Evolutionary conservation across 2,888 invertebrate genomes (phyloP).

Genomic region (Morpho helenor): DNA sequence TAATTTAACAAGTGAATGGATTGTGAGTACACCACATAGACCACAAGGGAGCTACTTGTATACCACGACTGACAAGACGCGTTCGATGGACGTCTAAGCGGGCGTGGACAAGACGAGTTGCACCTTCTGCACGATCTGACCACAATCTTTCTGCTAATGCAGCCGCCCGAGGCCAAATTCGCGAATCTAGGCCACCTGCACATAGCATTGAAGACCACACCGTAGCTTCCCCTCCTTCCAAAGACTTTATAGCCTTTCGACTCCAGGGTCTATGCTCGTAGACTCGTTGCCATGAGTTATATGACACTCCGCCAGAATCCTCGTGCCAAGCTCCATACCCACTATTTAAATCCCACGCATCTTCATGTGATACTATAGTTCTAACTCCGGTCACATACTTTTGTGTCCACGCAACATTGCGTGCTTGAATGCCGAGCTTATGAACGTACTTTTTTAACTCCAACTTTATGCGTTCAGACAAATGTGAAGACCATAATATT

Average conservation of each 20-base stretch:
- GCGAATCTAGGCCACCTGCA: constrained; percentile 82
- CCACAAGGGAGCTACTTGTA: constrained; percentile 83
- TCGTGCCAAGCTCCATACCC: constrained; percentile 89
- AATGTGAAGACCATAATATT: constrained; percentile 49
- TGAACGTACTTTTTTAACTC: constrained; percentile 43
- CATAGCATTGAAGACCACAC: constrained; percentile 89
- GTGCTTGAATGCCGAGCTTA: constrained; percentile 69
- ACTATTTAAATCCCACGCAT: constrained; percentile 91
- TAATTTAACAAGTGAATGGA: constrained; percentile 75
- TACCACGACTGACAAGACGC: constrained; percentile 78
- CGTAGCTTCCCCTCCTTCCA: constrained; percentile 87
- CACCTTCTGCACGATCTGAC: constrained; percentile 78
- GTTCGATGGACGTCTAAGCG: constrained; percentile 82
- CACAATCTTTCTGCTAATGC: constrained; percentile 89
- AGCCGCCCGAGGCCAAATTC: constrained; percentile 89
- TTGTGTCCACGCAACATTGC: constrained; percentile 82
- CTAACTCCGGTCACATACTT: constrained; percentile 76
- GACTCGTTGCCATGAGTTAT: constrained; percentile 90
- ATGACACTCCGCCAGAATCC: constrained; percentile 87
- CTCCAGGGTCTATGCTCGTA: constrained; percentile 88
- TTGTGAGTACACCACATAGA: constrained; percentile 87
- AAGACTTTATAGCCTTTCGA: constrained; percentile 49
- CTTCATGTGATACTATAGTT: constrained; percentile 88
- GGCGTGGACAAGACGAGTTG: constrained; percentile 78
- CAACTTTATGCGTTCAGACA: constrained; percentile 43